Base-by-base conservation (phyloP, 1,140 invertebrate species). In the Goniozus legneri region DNA sequence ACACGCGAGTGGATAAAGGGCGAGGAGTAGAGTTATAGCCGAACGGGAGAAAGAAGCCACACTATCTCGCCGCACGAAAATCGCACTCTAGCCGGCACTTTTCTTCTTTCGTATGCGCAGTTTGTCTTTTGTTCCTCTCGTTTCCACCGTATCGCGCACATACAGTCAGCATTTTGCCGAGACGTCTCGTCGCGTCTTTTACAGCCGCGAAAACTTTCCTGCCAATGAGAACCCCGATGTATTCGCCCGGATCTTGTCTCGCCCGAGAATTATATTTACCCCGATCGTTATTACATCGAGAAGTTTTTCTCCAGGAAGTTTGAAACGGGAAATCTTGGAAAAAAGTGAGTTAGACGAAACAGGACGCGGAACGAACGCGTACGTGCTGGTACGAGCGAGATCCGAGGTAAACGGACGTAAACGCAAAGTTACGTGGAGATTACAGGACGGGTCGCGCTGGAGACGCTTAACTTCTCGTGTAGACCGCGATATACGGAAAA, bases 21-120 rank as follows among this genome's bases (percentile, higher is more conserved):
- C n/a, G n/a, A n/a, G 41, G 44, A 47, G 45, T 58, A 51, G 54
- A 64, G 54, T 64, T 65, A 67, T 56, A 50, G 43, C 40, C 10
- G 4, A 22, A 8, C 7, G 22, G 16, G 27, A 8, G 42, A 54
- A 14, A 10, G n/a, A 32, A n/a, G n/a, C n/a, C n/a, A n/a, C n/a
- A n/a, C n/a, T n/a, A n/a, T n/a, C n/a, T n/a, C n/a, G 32, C n/a
- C 24, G 20, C 20, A 33, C 35, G 30, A 47, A 37, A 42, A 34
- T 38, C 15, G 7, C 13, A 18, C n/a, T 13, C 16, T 7, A 15
- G 1, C 7, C n/a, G n/a, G 37, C 22, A 35, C 2, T 47, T 52
- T 42, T 37, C 12, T n/a, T n/a, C n/a, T n/a, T 7, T 27, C 12
- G 24, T 7, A 27, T 12, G 24, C 6, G 6, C 24, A 12, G 12